Evolutionary conservation across 2,888 invertebrate genomes (phyloP).

Genomic region (Gryllus longicercus): DNA sequence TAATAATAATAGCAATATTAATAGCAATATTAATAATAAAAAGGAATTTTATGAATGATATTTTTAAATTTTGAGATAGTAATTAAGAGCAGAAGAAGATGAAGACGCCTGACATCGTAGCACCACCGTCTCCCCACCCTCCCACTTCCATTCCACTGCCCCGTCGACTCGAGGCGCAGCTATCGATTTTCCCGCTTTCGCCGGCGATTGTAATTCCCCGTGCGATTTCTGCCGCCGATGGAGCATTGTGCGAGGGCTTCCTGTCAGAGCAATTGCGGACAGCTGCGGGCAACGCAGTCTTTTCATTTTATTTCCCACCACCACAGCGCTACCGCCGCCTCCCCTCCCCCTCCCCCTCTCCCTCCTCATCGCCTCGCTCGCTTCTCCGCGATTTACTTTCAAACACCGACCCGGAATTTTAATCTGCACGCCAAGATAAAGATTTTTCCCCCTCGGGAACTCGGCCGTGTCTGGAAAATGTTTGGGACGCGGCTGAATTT

Average conservation of each 20-base stretch:
- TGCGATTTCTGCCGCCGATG: slow-evolving; percentile 6
- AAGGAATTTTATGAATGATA: too few species aligned
- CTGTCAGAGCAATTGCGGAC: slow-evolving; percentile 1
- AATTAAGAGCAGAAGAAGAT: too few species aligned
- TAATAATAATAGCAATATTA: too few species aligned
- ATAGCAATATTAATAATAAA: too few species aligned
- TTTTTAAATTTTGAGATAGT: too few species aligned
- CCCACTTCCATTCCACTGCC: too few species aligned
- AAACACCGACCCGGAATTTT: neutral
- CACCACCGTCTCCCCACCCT: too few species aligned
- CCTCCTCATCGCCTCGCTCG: neutral
- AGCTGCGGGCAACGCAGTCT: slow-evolving; percentile 1
- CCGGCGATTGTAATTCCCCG: neutral
- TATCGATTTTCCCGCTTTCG: neutral
- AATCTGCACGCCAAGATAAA: slow-evolving; percentile 9
- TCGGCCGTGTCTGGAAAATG: neutral
- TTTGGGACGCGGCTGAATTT: neutral
- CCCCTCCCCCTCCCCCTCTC: neutral
- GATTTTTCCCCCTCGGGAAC: neutral
- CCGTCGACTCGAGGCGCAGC: neutral
- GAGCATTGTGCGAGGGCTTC: neutral
- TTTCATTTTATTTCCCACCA: neutral
- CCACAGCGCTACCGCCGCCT: neutral
- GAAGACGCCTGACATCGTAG: too few species aligned
- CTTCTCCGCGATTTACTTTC: neutral